Percentiles rank a stretch among this genome's conserved stretches.
phyloP scores from a whole-genome alignment of 2,888 invertebrate genomes.

The Drosophila hamatofila region DNA sequence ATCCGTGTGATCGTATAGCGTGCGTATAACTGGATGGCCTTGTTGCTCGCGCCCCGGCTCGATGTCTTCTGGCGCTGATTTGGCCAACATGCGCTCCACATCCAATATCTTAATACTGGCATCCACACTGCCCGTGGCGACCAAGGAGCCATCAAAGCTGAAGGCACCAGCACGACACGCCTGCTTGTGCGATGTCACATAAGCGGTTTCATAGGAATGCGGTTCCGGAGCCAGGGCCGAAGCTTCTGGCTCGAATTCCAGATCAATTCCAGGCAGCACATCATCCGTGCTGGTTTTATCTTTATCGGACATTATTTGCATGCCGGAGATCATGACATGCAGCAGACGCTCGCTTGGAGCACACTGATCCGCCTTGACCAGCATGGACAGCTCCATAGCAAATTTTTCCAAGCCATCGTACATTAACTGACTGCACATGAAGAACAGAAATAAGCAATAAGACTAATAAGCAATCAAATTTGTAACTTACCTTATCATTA shows the following conservation, averaged over 20 bases:
- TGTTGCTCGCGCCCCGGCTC: slow-evolving; percentile 94
- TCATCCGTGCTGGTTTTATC: slow-evolving; percentile 86
- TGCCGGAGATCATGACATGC: slow-evolving; percentile 93
- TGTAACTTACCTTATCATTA: slow-evolving; percentile 93
- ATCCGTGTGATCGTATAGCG: slow-evolving; percentile 96
- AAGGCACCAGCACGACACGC: slow-evolving; percentile 98
- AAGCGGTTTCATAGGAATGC: slow-evolving; percentile 98
- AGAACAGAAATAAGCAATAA: not conserved
- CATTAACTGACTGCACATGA: slow-evolving; percentile 93
- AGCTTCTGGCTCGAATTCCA: slow-evolving; percentile 98
- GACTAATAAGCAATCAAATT: not conserved
- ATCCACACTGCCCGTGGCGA: slow-evolving; percentile 99
- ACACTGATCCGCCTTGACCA: slow-evolving; percentile 96
- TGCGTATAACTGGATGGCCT: slow-evolving; percentile 99
- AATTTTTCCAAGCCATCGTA: slow-evolving; percentile 99
- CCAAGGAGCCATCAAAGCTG: slow-evolving; percentile 96
- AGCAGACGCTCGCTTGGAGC: slow-evolving; percentile 97
- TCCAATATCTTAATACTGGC: slow-evolving; percentile 99
- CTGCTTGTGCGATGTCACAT: slow-evolving; percentile 99
- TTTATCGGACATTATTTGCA: slow-evolving; percentile 92
- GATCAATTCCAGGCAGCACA: slow-evolving; percentile 87
- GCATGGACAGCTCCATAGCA: slow-evolving; percentile 92
- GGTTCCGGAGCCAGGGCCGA: slow-evolving; percentile 97
- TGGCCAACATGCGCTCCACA: slow-evolving; percentile 99
- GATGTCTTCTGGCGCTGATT: slow-evolving; percentile 96